Conservation (phyloP, 1,140 invertebrate species). For the Drosophila sechellia region DNA sequence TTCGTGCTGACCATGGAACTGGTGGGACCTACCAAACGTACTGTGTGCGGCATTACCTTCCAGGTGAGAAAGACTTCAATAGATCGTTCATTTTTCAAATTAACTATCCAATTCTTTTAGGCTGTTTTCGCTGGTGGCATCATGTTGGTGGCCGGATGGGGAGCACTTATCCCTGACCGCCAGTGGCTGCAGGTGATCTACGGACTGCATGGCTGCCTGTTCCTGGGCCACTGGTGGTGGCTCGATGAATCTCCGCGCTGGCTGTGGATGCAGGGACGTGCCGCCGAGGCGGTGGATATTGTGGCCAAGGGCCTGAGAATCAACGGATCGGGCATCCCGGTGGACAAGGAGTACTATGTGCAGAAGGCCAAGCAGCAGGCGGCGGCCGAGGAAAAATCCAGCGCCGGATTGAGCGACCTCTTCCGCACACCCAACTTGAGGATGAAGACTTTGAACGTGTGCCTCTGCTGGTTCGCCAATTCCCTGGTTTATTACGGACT, state of each 20-base stretch:
- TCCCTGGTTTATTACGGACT: conserved; percentile 94
- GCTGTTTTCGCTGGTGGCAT: conserved; percentile 92
- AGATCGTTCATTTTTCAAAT: not conserved
- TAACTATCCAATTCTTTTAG: conserved; percentile 24
- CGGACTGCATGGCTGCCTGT: conserved; percentile 89
- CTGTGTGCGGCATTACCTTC: conserved; percentile 92
- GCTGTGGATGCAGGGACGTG: conserved; percentile 92
- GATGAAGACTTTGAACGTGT: conserved; percentile 92
- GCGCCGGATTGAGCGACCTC: conserved; percentile 87
- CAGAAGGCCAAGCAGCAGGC: conserved; percentile 86
- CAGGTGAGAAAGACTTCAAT: conserved; percentile 84
- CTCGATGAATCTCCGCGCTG: conserved; percentile 94
- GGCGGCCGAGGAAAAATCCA: conserved; percentile 82
- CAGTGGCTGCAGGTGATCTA: conserved; percentile 91
- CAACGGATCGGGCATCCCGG: conserved; percentile 87
- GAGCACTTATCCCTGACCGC: conserved; percentile 91
- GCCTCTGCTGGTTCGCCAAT: conserved; percentile 95
- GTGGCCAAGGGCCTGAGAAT: conserved; percentile 89
- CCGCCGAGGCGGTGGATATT: conserved; percentile 89
- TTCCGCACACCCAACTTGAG: conserved; percentile 92
- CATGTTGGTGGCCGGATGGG: conserved; percentile 93
- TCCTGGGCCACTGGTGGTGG: conserved; percentile 93
- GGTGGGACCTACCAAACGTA: conserved; percentile 92
- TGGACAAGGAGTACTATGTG: conserved; percentile 88
- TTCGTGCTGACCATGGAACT: conserved; percentile 95